Conservation (phyloP, 2,797 vertebrate species). For the Psittacula echo region DNA sequence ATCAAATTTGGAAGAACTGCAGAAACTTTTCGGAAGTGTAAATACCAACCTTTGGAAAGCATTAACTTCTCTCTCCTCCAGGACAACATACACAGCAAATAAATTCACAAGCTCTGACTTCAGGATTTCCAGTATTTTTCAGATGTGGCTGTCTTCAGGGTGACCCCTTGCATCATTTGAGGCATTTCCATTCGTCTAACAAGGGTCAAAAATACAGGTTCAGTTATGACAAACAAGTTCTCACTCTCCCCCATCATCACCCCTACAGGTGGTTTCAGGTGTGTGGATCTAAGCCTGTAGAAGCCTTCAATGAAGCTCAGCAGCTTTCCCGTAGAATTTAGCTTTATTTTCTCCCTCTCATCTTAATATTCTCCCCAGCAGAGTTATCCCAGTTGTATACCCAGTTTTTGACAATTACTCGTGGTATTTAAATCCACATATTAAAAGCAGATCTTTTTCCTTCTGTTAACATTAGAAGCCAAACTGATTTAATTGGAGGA, state of each 20-base stretch:
- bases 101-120: slow-evolving; percentile 45
- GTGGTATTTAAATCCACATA: background rate
- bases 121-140: slow-evolving; percentile 62
- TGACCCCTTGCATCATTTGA: slow-evolving; percentile 10
- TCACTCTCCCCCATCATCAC: background rate
- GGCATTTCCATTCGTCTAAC: slow-evolving; percentile 16
- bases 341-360: background rate
- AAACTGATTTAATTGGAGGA: background rate
- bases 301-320: background rate
- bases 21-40: slow-evolving; percentile 63
- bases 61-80: slow-evolving; percentile 59
- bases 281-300: background rate
- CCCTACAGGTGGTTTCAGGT: background rate
- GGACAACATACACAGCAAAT: slow-evolving; percentile 61
- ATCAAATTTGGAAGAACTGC: slow-evolving; percentile 39
- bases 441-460: background rate
- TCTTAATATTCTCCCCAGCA: background rate
- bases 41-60: slow-evolving; percentile 41
- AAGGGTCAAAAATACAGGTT: background rate
- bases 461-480: background rate
- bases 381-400: background rate
- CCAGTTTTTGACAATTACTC: background rate
- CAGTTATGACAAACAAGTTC: background rate
- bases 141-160: slow-evolving; percentile 6
- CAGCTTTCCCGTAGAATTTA: background rate